Base-by-base conservation (phyloP, 2,113 vertebrate species). In the Eupsittula cactorum region DNA sequence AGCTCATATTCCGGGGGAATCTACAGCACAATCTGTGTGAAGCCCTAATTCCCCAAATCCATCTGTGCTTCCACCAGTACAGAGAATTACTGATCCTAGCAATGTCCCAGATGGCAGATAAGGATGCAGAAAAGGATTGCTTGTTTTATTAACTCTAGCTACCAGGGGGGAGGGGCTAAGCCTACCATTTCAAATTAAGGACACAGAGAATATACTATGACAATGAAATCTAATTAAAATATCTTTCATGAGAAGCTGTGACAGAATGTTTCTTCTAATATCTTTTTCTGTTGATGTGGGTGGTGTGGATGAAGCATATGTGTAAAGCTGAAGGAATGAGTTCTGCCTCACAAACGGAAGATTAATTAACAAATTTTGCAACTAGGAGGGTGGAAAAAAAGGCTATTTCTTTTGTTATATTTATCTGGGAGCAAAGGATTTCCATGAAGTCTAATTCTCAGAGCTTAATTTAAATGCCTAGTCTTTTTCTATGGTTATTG, bases 41-140 rank as follows among this genome's bases (percentile, higher is more conserved):
- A 96, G 57, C 53, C 16, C 31, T 97, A 94, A 97, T 97, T 94
- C 95, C 83, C n/a, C 49, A 37, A 78, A 92, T 82, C 96, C 95
- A 84, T 96, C 95, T 96, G 83, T 94, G 77, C 84, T 94, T 65
- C 74, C 79, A 69, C 15, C 39, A 46, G 79, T 10, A 13, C 0
- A 57, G 81, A 65, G 83, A 96, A 93, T 96, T 95, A 92, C 65
- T 69, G 83, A 77, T 50, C 67, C 83, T 3, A 35, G 49, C 49
- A 42, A 33, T 67, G 81, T n/a, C 86, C 71, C 96, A 97, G 93
- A 94, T 96, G 91, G 95, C 74, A 92, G 88, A 94, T 46, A 49
- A 91, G 49, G 81, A 49, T 55, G 77, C 69, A 88, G 86, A 84
- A 86, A 94, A 44, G 31, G 65, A 57, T 87, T 76, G 59, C 25